Conservation (phyloP, 2,113 vertebrate species). For the Atlantisia rogersi region DNA sequence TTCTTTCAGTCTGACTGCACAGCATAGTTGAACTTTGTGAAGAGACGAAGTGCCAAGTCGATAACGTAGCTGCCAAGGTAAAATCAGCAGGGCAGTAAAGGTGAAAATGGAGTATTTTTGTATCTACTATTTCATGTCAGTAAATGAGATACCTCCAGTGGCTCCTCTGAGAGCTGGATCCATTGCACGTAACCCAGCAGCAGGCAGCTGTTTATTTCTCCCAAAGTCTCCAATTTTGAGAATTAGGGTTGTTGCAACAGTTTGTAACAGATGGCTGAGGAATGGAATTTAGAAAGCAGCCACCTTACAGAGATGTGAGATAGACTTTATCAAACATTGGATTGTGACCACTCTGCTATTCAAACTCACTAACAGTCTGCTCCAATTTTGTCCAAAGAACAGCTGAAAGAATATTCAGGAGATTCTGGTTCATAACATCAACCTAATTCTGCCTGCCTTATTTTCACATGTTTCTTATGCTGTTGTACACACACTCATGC, state of each 20-base stretch:
- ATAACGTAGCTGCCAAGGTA: neutral
- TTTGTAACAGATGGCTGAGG: neutral
- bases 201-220: neutral
- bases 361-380: neutral
- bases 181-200: neutral
- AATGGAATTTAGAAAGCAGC: neutral
- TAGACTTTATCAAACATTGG: neutral
- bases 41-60: neutral
- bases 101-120: neutral
- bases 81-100: neutral
- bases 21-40: neutral
- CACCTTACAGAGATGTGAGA: neutral
- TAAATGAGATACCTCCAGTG: neutral
- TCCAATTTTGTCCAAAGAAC: neutral
- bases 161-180: neutral
- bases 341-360: neutral
- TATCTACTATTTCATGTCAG: neutral
- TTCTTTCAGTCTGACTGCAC: neutral
- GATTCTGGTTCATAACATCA: neutral
- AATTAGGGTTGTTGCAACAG: neutral
- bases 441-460: neutral
- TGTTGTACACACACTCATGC: neutral
- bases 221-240: neutral
- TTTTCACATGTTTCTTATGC: neutral
- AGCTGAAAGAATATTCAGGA: neutral